Base-by-base conservation (phyloP, 2,888 invertebrate genomes). In the Antheraea yamamai region DNA sequence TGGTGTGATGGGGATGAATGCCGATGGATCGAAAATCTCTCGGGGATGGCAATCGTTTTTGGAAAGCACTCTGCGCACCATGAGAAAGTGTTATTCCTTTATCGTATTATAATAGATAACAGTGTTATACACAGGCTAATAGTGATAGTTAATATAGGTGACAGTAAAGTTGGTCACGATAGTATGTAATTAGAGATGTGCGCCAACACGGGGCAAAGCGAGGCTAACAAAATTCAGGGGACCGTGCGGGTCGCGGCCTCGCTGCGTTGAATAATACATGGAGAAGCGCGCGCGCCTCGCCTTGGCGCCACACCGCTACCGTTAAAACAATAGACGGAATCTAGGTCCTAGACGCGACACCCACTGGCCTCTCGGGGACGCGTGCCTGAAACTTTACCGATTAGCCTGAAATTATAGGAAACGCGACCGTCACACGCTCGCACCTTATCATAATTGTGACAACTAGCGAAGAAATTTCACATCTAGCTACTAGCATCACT, bases 231-330 rank as follows among this genome's bases (percentile, higher is more conserved):
- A 91, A 92, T 90, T 91, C 88, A 90, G 88, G 90, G 89, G 92
- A 30, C 72, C 72, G 91, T 88, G 86, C 89, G 87, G 92, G 92
- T 92, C 91, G 91, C 85, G 89, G 88, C 85, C 84, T 77, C 83
- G 82, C 85, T 78, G 79, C 81, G 85, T 88, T 93, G 92, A 92
- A 94, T 94, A 92, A 93, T 88, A 92, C 92, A 94, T 93, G 87
- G 82, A 77, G 78, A 77, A 80, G 82, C 83, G 85, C 89, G 91
- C 91, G 91, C 89, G 64, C 64, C 64, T 14, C 64, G 64, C 10
- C 64, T 30, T 91, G 85, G 84, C 86, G 83, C 81, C 75, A 72
- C 58, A 26, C 39, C 55, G 68, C 51, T 68, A 51, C 51, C 68
- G 68, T 66, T 55, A 79, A 83, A 88, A 89, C 91, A 89, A 88